A percentile compares a stretch with the other conserved stretches of the same genome.
Conservation (phyloP, 2,888 invertebrate genomes). For the Sphinx pinastri region DNA sequence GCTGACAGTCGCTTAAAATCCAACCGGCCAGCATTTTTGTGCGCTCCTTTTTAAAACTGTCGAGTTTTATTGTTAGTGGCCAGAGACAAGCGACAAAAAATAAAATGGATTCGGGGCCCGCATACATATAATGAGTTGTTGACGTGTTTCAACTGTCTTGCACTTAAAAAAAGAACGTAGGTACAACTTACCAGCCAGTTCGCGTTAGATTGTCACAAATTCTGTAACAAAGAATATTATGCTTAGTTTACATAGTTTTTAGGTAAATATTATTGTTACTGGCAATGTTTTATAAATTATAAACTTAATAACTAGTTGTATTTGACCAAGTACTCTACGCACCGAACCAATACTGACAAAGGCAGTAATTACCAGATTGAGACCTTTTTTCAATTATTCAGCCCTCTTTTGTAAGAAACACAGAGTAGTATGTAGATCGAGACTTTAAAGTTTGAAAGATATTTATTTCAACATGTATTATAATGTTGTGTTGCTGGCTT, state of each 20-base stretch:
- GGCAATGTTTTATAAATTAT: neutral
- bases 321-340: no score
- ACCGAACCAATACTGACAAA: no score
- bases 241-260: neutral
- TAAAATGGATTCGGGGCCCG: constrained; percentile 49
- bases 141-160: constrained; percentile 22
- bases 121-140: constrained; percentile 44
- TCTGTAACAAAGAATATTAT: constrained; percentile 29
- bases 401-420: no score
- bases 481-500: no score
- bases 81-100: constrained; percentile 47
- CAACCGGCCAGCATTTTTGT: constrained; percentile 36
- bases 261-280: neutral
- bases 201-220: constrained; percentile 23
- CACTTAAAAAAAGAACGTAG: constrained; percentile 22
- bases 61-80: constrained; percentile 46
- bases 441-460: no score
- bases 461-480: no score
- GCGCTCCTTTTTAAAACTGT: constrained; percentile 47
- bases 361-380: no score
- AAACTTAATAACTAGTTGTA: no score
- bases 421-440: no score
- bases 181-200: neutral
- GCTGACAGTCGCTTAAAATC: constrained; percentile 35
- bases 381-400: no score